Conservation (phyloP, 2,797 vertebrate genomes). For the Fistularia tabacaria region DNA sequence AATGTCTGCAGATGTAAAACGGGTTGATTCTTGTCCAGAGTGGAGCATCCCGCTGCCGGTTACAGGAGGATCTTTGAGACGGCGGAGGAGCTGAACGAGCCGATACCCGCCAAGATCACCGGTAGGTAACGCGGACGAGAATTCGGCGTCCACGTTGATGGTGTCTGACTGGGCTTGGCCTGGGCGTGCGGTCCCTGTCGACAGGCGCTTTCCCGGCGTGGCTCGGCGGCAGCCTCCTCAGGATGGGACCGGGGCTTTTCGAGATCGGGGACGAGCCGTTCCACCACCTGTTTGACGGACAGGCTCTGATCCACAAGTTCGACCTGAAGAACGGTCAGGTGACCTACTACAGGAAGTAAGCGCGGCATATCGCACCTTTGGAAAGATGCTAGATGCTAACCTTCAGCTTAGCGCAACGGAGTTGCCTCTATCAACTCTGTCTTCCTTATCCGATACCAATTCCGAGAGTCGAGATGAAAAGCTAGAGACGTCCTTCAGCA, state of each 20-base stretch:
- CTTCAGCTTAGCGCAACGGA: no score
- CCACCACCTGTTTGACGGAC: constrained; percentile 95
- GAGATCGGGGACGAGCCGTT: constrained; percentile 91
- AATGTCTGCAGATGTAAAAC: no score
- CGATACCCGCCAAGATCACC: constrained; percentile 85
- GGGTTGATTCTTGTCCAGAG: constrained; percentile 64
- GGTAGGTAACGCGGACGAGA: constrained; percentile 70
- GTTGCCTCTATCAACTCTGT: no score
- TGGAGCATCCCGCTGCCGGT: constrained; percentile 91
- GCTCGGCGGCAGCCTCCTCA: constrained; percentile 90
- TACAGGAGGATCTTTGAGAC: constrained; percentile 98
- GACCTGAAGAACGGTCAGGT: constrained; percentile 95
- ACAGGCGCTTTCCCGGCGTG: constrained; percentile 88
- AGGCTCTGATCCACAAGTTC: constrained; percentile 97
- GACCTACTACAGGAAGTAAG: constrained; percentile 89
- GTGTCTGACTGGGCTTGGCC: no score
- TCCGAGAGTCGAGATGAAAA: no score
- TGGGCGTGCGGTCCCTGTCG: no score
- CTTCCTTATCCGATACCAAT: no score
- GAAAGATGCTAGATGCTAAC: background rate
- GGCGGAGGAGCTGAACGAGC: constrained; percentile 87
- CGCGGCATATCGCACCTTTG: background rate
- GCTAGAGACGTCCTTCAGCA: no score
- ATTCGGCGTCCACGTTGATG: no score
- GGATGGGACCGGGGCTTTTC: constrained; percentile 92